These are phyloP conservation scores for Platyscapa corneri DNA, from an alignment of 1,140 invertebrate genomes.

Conservation along the genomic window DNA sequence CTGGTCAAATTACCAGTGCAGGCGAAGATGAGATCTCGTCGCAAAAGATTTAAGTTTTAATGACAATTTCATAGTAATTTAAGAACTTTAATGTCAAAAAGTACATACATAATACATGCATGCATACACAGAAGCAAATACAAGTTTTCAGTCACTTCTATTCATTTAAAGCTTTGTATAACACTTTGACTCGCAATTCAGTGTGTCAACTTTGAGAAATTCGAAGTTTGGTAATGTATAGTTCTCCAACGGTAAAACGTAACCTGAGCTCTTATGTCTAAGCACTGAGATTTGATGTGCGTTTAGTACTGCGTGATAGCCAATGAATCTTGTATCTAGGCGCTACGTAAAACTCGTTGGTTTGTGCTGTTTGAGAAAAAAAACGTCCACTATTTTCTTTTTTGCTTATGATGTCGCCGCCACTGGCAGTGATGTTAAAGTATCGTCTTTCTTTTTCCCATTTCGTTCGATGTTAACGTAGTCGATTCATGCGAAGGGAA, in stretches of 20 bases:
- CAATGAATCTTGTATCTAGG: neutral
- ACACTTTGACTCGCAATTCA: neutral
- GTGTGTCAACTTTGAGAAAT: neutral
- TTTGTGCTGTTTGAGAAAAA: neutral
- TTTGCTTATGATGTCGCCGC: neutral
- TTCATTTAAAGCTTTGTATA: neutral
- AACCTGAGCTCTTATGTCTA: neutral
- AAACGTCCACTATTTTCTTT: neutral
- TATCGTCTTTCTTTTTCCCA: conserved; percentile 8
- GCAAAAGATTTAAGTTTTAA: conserved; percentile 32
- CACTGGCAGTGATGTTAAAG: neutral
- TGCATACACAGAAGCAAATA: neutral
- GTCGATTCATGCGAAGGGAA: conserved; percentile 11
- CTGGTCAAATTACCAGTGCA: neutral
- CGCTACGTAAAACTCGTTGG: neutral
- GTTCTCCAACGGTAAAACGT: neutral
- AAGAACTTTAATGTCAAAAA: conserved; percentile 19
- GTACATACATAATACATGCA: conserved; percentile 6
- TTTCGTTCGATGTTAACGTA: neutral
- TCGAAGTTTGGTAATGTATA: neutral
- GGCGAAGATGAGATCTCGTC: neutral
- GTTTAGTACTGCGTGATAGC: neutral
- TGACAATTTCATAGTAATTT: conserved; percentile 40
- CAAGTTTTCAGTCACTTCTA: neutral
- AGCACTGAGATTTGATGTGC: neutral